phyloP scores from a whole-genome alignment of 2,888 invertebrate species.

The Nematopogon swammerdamellus region DNA sequence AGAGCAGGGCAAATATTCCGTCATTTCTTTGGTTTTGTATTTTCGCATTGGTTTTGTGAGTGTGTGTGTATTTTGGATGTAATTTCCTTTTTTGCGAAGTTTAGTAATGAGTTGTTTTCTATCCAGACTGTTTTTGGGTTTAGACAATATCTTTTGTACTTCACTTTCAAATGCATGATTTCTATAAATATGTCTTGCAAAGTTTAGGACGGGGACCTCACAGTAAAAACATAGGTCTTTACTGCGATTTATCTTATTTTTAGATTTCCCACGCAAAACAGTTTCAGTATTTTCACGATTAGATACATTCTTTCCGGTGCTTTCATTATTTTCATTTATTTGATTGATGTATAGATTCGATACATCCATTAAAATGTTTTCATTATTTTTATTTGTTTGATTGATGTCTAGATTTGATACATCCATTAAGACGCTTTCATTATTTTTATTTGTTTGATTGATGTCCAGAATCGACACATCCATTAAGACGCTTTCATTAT shows the following conservation, averaged over 20 bases:
- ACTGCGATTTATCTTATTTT: slow-evolving; percentile 2
- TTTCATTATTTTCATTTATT: not conserved
- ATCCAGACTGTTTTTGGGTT: slow-evolving; percentile 10
- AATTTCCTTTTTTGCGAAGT: slow-evolving; percentile 17
- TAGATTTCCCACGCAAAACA: not conserved
- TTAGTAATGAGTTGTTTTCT: slow-evolving; percentile 11
- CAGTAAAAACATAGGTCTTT: slow-evolving; percentile 14
- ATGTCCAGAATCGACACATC: too few species aligned
- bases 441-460: too few species aligned
- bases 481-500: too few species aligned
- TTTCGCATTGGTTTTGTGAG: slow-evolving; percentile 15
- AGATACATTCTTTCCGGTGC: not conserved
- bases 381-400: too few species aligned
- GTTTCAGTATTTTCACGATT: too few species aligned
- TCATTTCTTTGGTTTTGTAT: slow-evolving; percentile 8
- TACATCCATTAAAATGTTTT: too few species aligned
- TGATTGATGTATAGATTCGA: too few species aligned
- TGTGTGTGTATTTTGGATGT: slow-evolving; percentile 12
- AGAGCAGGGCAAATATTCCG: slow-evolving; percentile 14
- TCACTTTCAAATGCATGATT: slow-evolving; percentile 13
- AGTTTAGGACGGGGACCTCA: slow-evolving; percentile 13
- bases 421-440: not conserved
- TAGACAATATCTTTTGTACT: slow-evolving; percentile 11
- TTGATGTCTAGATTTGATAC: not conserved
- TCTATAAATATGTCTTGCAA: slow-evolving; percentile 14